A percentile compares a stretch with the other conserved stretches of the same genome.
These are phyloP conservation scores for Babylonia areolata DNA, from an alignment of 1,140 invertebrate species.

Conservation along the genomic window DNA sequence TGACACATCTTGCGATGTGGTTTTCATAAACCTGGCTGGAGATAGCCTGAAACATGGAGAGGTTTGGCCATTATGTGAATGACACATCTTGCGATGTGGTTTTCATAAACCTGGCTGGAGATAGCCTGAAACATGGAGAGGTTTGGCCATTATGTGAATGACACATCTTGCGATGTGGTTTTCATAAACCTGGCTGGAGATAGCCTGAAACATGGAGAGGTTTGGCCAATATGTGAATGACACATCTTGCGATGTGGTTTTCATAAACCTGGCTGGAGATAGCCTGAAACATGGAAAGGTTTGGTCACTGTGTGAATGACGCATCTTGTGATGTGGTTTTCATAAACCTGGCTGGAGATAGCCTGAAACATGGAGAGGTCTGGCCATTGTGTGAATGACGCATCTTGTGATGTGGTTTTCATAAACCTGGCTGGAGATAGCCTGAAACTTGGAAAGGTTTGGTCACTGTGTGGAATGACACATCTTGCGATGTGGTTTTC, in stretches of 20 bases:
- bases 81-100: conserved; percentile 79
- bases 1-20: conserved; percentile 77
- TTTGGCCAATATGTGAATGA: conserved; percentile 82
- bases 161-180: conserved; percentile 86
- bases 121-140: conserved; percentile 59
- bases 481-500: conserved; percentile 84
- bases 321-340: conserved; percentile 86
- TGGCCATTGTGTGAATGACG: too few species aligned
- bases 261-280: conserved; percentile 76
- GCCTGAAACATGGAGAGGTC: conserved; percentile 72
- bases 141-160: conserved; percentile 83
- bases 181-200: conserved; percentile 76
- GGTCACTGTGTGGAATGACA: too few species aligned
- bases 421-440: conserved; percentile 69
- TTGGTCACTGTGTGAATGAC: conserved; percentile 82
- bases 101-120: conserved; percentile 78
- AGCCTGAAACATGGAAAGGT: conserved; percentile 73
- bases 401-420: conserved; percentile 86
- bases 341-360: conserved; percentile 71
- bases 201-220: conserved; percentile 71
- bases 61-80: too few species aligned
- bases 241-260: conserved; percentile 85
- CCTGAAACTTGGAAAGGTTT: conserved; percentile 47
- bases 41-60: conserved; percentile 61
- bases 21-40: conserved; percentile 79